A percentile compares a stretch with the other conserved stretches of the same genome.
phyloP scores from a whole-genome alignment of 2,888 invertebrate genomes.

The Steromphala cineraria region DNA sequence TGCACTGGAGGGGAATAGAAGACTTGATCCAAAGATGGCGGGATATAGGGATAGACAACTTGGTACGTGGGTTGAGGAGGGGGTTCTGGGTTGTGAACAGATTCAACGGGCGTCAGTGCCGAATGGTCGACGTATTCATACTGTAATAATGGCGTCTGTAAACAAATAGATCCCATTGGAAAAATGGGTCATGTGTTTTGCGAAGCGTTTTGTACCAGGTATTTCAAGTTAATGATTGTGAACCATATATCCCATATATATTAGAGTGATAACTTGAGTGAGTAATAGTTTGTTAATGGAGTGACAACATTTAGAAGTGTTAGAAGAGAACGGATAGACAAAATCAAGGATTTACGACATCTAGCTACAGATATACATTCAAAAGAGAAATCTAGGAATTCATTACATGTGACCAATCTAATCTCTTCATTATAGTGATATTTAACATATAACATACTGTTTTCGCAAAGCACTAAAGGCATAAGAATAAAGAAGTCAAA shows the following conservation, averaged over 20 bases:
- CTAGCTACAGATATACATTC: too few relatives aligned
- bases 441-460: too few relatives aligned
- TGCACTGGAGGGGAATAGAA: slow-evolving; percentile 22
- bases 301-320: too few relatives aligned
- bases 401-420: too few relatives aligned
- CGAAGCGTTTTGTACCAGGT: too few relatives aligned
- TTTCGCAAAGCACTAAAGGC: too few relatives aligned
- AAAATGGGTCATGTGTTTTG: not conserved
- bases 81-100: not conserved
- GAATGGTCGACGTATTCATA: not conserved
- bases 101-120: not conserved
- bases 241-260: not conserved
- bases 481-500: too few relatives aligned
- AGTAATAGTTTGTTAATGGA: not conserved
- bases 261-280: not conserved
- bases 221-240: too few relatives aligned
- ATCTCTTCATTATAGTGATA: too few relatives aligned
- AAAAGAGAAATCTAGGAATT: too few relatives aligned
- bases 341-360: too few relatives aligned
- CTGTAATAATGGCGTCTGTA: slow-evolving; percentile 36
- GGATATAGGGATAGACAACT: slow-evolving; percentile 49
- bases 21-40: slow-evolving; percentile 44
- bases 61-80: slow-evolving; percentile 32
- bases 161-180: slow-evolving; percentile 26
- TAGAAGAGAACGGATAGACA: not conserved